A percentile compares a stretch with the other conserved stretches of the same genome.
Conservation (phyloP, 1,140 invertebrate species). For the Antheraea pernyi region DNA sequence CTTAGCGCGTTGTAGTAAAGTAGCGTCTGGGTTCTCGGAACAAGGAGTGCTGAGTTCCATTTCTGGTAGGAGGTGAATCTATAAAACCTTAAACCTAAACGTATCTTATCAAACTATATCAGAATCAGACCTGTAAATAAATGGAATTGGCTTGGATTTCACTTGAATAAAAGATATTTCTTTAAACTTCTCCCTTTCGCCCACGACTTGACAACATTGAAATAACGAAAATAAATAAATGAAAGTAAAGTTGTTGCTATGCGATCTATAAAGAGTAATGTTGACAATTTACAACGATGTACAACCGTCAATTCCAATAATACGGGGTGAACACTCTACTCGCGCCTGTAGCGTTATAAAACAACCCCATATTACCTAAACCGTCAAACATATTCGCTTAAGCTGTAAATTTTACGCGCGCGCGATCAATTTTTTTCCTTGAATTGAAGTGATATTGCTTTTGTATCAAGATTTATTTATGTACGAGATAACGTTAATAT, state of each 20-base stretch:
- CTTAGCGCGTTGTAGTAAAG: too few relatives aligned
- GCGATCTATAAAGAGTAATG: neutral
- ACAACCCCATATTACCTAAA: slow-evolving; percentile 18
- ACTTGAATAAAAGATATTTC: too few relatives aligned
- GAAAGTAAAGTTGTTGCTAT: neutral
- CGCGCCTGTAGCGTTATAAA: slow-evolving; percentile 12
- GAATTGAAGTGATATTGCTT: slow-evolving; percentile 12
- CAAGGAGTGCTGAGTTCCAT: too few relatives aligned
- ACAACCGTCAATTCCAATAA: neutral
- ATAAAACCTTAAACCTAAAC: too few relatives aligned
- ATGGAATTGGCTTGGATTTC: too few relatives aligned
- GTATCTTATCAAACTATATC: too few relatives aligned
- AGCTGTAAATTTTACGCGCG: slow-evolving; percentile 20
- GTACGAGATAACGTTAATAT: neutral
- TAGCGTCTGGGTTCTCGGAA: too few relatives aligned
- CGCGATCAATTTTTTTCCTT: slow-evolving; percentile 16
- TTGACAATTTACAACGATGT: neutral
- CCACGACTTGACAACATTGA: too few relatives aligned
- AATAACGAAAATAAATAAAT: too few relatives aligned
- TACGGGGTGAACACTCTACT: neutral
- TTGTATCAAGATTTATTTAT: slow-evolving; percentile 11
- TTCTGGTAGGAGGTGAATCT: too few relatives aligned
- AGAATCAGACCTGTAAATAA: too few relatives aligned
- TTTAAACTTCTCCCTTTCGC: too few relatives aligned
- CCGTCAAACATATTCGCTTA: slow-evolving; percentile 7